These are phyloP conservation scores for Furnarius figulus DNA, from an alignment of 2,113 vertebrate species.

Conservation along the genomic window DNA sequence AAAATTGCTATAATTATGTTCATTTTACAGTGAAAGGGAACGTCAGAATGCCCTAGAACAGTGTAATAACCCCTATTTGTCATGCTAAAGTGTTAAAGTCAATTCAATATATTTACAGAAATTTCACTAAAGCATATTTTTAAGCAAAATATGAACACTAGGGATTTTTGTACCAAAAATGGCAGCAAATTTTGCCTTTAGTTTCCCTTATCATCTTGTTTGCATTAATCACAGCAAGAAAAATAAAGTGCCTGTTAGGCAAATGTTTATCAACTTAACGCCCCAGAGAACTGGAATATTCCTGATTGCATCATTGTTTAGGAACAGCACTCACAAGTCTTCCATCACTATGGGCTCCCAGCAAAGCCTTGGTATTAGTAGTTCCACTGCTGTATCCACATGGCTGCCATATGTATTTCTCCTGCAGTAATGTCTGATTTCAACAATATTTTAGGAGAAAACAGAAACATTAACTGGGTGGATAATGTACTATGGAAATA, in stretches of 20 bases:
- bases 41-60: conserved; percentile 30
- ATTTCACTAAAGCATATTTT: neutral
- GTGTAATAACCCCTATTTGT: conserved; percentile 61
- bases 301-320: conserved; percentile 58
- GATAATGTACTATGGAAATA: conserved; percentile 18
- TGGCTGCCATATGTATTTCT: conserved; percentile 39
- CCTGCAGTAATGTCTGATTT: neutral
- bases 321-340: conserved; percentile 28
- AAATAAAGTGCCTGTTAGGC: neutral
- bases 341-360: conserved; percentile 1
- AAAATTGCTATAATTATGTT: conserved; percentile 64
- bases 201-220: neutral
- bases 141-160: neutral
- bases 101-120: conserved; percentile 45
- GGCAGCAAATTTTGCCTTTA: neutral
- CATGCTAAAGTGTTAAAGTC: conserved; percentile 55
- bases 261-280: conserved; percentile 37
- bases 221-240: conserved; percentile 34
- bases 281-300: neutral
- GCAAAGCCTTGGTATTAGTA: neutral
- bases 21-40: conserved; percentile 40
- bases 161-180: conserved; percentile 19
- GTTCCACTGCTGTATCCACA: conserved; percentile 19
- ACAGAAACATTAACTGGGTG: neutral
- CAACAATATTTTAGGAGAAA: conserved; percentile 24